These are phyloP conservation scores for Diabrotica balteata DNA, from an alignment of 2,888 invertebrate genomes.

Conservation along the genomic window DNA sequence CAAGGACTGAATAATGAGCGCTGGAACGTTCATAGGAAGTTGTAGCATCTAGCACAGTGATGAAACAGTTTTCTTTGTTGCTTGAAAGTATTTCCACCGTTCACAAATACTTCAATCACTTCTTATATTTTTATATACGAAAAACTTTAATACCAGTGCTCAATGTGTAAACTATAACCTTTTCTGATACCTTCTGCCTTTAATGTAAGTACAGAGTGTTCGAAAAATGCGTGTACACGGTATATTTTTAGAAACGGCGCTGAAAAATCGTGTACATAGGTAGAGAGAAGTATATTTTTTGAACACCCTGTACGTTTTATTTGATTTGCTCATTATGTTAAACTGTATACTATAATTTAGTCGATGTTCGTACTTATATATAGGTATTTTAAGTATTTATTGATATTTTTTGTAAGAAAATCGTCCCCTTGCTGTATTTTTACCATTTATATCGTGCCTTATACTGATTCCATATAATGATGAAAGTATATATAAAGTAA, in stretches of 20 bases:
- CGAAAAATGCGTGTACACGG: constrained; percentile 1
- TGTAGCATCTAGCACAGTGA: no score
- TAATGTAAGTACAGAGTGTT: constrained; percentile 7
- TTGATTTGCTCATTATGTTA: constrained; percentile 27
- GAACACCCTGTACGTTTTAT: constrained; percentile 22
- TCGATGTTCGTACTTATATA: constrained; percentile 30
- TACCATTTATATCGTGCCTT: constrained; percentile 50
- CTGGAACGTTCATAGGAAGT: no score
- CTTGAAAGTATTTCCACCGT: no score
- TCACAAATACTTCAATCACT: no score
- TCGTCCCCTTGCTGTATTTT: constrained; percentile 40
- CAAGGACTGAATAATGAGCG: no score
- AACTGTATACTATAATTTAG: constrained; percentile 14
- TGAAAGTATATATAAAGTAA: constrained; percentile 47
- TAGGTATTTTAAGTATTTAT: constrained; percentile 35
- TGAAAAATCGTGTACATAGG: neutral
- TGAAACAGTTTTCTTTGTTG: no score
- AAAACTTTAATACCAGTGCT: constrained; percentile 11
- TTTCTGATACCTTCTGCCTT: constrained; percentile 6
- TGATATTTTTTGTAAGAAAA: constrained; percentile 30
- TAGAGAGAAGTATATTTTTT: constrained; percentile 15
- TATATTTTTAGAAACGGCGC: neutral
- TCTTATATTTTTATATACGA: constrained; percentile 18
- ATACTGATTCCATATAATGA: constrained; percentile 46
- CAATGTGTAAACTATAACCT: constrained; percentile 16